Base-by-base conservation (phyloP, 2,888 invertebrate species). In the Candidula unifasciata region DNA sequence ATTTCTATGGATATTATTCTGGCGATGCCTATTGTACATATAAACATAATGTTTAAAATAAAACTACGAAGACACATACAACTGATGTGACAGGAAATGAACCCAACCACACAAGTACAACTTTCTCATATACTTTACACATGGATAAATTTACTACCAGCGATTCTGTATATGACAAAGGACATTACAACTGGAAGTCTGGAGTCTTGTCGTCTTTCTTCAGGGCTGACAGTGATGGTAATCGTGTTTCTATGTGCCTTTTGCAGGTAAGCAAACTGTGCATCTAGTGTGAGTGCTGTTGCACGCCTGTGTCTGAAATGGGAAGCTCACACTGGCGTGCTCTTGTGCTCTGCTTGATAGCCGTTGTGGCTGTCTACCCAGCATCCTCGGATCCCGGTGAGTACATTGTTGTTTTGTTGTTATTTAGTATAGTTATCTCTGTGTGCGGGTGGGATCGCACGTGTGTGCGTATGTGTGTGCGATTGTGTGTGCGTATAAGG, bases 211-310 rank as follows among this genome's bases (percentile, higher is more conserved):
- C 30, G 44, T 57, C 27, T 16, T 37, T 16, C 21, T 24, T 27
- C 33, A 27, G n/a, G 52, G 0, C 52, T 44, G 1, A 8, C 68
- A 68, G 44, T 80, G 30, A 68, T 52, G 66, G 80, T 80, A 80
- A 80, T 13, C 30, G 68, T 80, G 80, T 44, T 80, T 80, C 68
- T 80, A 52, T 80, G 64, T 80, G 52, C 66, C 68, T n/a, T 80
- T 30, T 80, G 21, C 80, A 80, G 80, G 80, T 80, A 80, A 80
- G 80, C 68, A 44, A 80, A 30, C 10, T 80, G 30, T 16, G 13
- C 44, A 64, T 80, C 60, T 78, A 78, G 78, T 64, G 64, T 78
- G 64, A 78, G 60, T 60, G 52, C 60, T 35, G 64, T 76, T 16
- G 54, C 21, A 52, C 66, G 66, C 66, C 52, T 8, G 30, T 44